Percentiles rank a stretch among this genome's conserved stretches.
phyloP scores from a whole-genome alignment of 2,888 invertebrate genomes.

The Neria commutata region DNA sequence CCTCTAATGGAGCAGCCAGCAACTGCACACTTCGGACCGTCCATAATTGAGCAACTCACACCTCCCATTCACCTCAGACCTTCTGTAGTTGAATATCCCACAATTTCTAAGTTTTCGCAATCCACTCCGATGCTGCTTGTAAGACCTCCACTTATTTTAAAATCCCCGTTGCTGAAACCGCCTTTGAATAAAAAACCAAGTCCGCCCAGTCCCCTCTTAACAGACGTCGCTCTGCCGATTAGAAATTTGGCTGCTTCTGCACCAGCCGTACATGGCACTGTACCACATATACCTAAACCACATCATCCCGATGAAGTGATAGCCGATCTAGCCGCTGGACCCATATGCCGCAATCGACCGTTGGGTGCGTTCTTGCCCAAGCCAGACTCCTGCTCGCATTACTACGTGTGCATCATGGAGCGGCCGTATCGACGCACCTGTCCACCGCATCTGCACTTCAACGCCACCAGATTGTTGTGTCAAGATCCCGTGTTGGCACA shows the following conservation, averaged over 20 bases:
- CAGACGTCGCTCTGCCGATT: no score
- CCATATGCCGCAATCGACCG: conserved; percentile 31
- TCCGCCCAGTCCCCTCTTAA: no score
- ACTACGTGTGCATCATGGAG: conserved; percentile 39
- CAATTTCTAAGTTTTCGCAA: no score
- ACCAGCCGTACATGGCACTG: background rate
- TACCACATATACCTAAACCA: conserved; percentile 11
- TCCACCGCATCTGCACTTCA: conserved; percentile 37
- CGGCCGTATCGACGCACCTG: conserved; percentile 32
- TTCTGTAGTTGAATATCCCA: no score
- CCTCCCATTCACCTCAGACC: no score
- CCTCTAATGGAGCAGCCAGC: no score
- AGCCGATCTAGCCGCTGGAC: conserved; percentile 11
- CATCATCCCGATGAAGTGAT: conserved; percentile 15
- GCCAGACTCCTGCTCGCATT: conserved; percentile 39
- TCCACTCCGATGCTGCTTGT: background rate
- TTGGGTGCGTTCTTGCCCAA: conserved; percentile 36
- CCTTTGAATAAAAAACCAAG: no score
- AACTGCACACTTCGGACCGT: no score
- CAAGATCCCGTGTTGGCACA: conserved; percentile 34
- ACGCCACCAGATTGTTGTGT: conserved; percentile 31
- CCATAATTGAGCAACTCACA: no score
- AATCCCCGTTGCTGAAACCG: no score
- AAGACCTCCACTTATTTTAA: background rate
- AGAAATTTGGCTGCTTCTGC: background rate